Evolutionary conservation across 2,888 invertebrate species (phyloP).

Genomic region (Leptinotarsa tumamoca): DNA sequence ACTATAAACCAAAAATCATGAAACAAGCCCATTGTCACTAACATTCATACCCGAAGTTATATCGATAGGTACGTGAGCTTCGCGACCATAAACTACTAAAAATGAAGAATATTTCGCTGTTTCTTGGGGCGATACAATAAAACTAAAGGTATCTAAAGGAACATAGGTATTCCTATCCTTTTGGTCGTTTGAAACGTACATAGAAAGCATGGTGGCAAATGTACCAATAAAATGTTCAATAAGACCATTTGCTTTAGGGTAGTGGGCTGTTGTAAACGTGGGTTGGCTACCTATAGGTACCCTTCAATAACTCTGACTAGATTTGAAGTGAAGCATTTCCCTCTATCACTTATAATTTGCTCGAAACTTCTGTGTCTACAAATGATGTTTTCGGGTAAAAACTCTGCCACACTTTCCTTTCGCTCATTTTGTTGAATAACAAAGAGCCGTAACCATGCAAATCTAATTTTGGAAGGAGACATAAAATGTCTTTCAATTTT

Average conservation of each 20-base stretch:
- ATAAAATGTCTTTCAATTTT: conserved; percentile 4
- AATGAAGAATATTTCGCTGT: conserved; percentile 9
- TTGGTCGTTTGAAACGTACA: conserved; percentile 13
- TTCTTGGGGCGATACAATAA: conserved; percentile 14
- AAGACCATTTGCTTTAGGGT: conserved; percentile 11
- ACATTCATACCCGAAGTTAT: not conserved
- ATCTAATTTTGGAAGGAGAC: not conserved
- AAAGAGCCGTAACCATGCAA: not conserved
- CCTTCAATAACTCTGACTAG: not conserved
- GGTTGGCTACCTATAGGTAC: not conserved
- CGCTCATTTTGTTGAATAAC: not conserved
- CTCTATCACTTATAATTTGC: conserved; percentile 2
- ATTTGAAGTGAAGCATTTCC: conserved; percentile 1
- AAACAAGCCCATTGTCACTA: no score
- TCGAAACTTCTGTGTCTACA: not conserved
- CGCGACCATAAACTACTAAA: conserved; percentile 18
- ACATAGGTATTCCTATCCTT: conserved; percentile 15
- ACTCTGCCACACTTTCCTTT: conserved; percentile 1
- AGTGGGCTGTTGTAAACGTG: not conserved
- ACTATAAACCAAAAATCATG: no score
- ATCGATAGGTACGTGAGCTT: not conserved
- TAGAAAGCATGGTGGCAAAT: conserved; percentile 4
- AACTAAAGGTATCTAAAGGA: conserved; percentile 2
- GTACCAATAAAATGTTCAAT: conserved; percentile 1
- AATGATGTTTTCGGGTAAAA: conserved; percentile 1